Conservation (phyloP, 2,797 vertebrate species). For the Gymnoscopelus braueri region DNA sequence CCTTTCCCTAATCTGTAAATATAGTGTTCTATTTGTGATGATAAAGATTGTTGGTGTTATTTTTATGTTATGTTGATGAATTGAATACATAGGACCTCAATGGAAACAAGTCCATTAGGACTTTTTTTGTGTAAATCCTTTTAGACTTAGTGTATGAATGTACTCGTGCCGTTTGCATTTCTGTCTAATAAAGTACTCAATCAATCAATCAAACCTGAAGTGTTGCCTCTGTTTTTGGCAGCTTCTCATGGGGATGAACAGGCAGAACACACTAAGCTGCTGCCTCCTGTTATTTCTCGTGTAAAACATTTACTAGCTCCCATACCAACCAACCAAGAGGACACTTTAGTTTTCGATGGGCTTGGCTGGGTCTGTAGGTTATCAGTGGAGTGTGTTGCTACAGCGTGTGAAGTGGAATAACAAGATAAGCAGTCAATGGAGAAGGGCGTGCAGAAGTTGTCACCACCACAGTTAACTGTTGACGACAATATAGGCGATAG, state of each 20-base stretch:
- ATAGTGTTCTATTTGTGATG: too few relatives aligned
- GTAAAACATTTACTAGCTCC: slow-evolving; percentile 8
- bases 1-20: too few relatives aligned
- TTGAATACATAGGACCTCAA: too few relatives aligned
- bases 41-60: too few relatives aligned
- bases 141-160: too few relatives aligned
- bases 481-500: slow-evolving; percentile 48
- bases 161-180: too few relatives aligned
- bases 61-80: too few relatives aligned
- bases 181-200: too few relatives aligned
- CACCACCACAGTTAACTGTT: slow-evolving; percentile 52
- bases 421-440: slow-evolving; percentile 34
- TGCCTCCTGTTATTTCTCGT: slow-evolving; percentile 10
- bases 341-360: not conserved
- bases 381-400: slow-evolving; percentile 14
- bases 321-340: not conserved
- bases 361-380: slow-evolving; percentile 9
- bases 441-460: slow-evolving; percentile 25
- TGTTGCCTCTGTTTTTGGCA: too few relatives aligned
- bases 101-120: too few relatives aligned
- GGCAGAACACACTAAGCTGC: slow-evolving; percentile 31
- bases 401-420: slow-evolving; percentile 22
- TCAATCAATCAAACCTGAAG: too few relatives aligned
- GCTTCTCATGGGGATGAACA: slow-evolving; percentile 26
- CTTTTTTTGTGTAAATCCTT: too few relatives aligned